These are phyloP conservation scores for Urosaurus nigricauda DNA, from an alignment of 2,797 vertebrate genomes.

Conservation along the genomic window DNA sequence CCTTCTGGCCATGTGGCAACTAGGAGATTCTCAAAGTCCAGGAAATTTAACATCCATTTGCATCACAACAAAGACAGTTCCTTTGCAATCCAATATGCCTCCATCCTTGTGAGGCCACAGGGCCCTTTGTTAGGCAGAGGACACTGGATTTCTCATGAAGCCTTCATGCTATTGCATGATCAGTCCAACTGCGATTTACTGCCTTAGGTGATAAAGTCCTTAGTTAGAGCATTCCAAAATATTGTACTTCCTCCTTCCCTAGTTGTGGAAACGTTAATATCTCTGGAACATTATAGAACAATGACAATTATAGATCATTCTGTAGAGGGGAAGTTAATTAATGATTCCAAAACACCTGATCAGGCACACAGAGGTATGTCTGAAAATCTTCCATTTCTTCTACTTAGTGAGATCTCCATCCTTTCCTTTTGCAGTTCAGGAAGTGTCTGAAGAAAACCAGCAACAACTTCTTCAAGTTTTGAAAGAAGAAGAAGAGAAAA, in stretches of 20 bases:
- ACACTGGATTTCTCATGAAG: no score
- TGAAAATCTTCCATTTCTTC: neutral
- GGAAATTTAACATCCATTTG: no score
- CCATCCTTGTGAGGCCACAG: no score
- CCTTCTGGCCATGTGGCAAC: no score
- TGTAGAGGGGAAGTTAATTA: neutral
- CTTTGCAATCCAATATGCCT: no score
- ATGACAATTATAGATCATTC: neutral
- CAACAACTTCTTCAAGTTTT: slow-evolving; percentile 82
- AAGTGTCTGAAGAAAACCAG: slow-evolving; percentile 85
- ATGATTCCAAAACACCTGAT: neutral
- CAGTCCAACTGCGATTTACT: no score
- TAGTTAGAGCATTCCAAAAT: neutral
- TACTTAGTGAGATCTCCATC: neutral
- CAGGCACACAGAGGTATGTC: neutral
- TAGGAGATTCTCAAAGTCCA: no score
- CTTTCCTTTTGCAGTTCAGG: slow-evolving; percentile 83
- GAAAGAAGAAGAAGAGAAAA: slow-evolving; percentile 83
- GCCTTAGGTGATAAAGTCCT: no score
- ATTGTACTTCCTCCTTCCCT: neutral
- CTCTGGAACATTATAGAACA: no score
- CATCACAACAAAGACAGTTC: no score
- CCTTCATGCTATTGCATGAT: no score
- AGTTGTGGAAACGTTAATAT: neutral
- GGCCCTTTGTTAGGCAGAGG: no score